These are phyloP conservation scores for Petrocephalus zakoni DNA, from an alignment of 2,113 vertebrate species.

Conservation along the genomic window DNA sequence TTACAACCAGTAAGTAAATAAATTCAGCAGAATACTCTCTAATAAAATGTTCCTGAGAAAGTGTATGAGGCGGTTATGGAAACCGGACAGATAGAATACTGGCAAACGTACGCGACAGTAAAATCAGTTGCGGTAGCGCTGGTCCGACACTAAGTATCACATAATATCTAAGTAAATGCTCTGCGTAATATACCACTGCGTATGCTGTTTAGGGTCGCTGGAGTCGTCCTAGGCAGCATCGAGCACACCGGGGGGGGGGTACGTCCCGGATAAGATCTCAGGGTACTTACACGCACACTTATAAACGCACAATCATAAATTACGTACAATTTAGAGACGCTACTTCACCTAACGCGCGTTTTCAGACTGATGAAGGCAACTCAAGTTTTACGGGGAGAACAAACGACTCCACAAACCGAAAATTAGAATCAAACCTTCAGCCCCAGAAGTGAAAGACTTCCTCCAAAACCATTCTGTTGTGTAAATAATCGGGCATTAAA, in stretches of 20 bases:
- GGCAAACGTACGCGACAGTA: neutral
- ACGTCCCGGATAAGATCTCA: neutral
- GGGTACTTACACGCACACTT: neutral
- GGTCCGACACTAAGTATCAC: neutral
- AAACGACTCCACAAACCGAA: neutral
- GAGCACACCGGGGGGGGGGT: neutral
- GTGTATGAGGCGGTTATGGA: neutral
- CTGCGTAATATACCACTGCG: neutral
- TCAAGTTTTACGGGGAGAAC: neutral
- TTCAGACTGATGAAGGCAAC: neutral
- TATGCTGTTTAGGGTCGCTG: neutral
- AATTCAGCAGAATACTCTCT: neutral
- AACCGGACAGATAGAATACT: neutral
- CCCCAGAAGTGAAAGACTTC: neutral
- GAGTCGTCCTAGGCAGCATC: neutral
- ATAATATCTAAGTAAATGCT: neutral
- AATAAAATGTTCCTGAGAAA: neutral
- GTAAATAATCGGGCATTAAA: neutral
- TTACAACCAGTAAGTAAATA: neutral
- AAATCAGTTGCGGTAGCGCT: neutral
- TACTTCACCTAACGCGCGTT: neutral
- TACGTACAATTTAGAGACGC: neutral
- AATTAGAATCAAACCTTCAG: neutral
- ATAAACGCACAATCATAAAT: neutral
- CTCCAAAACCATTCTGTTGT: neutral